These are phyloP conservation scores for Redunca redunca DNA, from an alignment of 2,113 vertebrate genomes.

Conservation along the genomic window DNA sequence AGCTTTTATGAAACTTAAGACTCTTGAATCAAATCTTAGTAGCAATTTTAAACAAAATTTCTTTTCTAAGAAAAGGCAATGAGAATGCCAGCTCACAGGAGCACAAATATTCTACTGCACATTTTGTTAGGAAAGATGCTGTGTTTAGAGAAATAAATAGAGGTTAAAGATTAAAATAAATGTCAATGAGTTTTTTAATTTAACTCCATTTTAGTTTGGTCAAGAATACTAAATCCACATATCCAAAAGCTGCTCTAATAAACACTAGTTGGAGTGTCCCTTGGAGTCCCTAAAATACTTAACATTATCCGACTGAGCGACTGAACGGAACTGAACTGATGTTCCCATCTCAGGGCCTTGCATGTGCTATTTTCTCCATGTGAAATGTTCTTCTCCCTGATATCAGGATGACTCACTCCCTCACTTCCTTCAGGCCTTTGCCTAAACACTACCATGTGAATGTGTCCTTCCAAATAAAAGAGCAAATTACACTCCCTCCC, in stretches of 20 bases:
- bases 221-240: background rate
- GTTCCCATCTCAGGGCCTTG: background rate
- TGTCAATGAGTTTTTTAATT: background rate
- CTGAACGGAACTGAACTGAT: too few relatives aligned
- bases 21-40: background rate
- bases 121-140: background rate
- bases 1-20: background rate
- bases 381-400: background rate
- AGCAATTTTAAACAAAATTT: background rate
- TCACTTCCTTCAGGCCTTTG: background rate
- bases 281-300: background rate
- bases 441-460: background rate
- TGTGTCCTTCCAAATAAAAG: background rate
- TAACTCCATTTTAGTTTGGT: background rate
- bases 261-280: background rate
- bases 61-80: background rate
- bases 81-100: background rate
- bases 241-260: background rate
- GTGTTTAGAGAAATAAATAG: background rate
- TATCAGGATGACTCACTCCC: background rate
- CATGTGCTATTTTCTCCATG: background rate
- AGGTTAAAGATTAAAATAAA: background rate
- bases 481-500: background rate
- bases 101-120: background rate
- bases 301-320: background rate